Conservation (phyloP, 2,888 invertebrate genomes). For the Agriotes lineatus region DNA sequence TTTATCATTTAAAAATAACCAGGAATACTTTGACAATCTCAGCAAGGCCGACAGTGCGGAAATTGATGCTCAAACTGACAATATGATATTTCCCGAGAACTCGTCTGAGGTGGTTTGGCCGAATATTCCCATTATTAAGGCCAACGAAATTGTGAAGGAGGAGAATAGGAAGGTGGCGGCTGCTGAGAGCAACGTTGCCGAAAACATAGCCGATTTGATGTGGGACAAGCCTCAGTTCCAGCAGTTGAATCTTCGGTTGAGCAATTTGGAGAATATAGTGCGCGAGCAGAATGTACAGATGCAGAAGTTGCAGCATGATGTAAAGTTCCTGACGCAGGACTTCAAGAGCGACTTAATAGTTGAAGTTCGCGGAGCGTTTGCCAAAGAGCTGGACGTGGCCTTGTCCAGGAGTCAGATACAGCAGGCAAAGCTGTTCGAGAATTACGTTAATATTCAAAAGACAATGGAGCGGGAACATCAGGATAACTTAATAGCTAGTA, state of each 20-base stretch:
- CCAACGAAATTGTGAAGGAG: conserved; percentile 59
- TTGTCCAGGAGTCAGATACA: conserved; percentile 63
- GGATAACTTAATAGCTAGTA: conserved; percentile 67
- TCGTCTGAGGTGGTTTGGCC: conserved; percentile 63
- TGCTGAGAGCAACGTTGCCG: conserved; percentile 70
- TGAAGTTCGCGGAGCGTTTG: conserved; percentile 54
- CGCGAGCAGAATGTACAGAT: conserved; percentile 60
- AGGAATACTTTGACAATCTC: conserved; percentile 61
- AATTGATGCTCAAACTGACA: conserved; percentile 44
- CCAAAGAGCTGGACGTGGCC: conserved; percentile 61
- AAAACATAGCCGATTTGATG: conserved; percentile 63
- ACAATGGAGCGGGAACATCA: conserved; percentile 68
- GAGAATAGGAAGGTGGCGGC: conserved; percentile 61
- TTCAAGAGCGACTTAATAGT: conserved; percentile 48
- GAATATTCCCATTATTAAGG: conserved; percentile 63
- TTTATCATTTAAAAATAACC: conserved; percentile 75
- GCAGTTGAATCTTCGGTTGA: conserved; percentile 57
- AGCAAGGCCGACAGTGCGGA: conserved; percentile 50
- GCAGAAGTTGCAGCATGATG: conserved; percentile 58
- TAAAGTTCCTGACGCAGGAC: conserved; percentile 52
- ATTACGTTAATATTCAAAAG: conserved; percentile 62
- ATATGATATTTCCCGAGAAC: conserved; percentile 50
- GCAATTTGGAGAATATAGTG: conserved; percentile 58
- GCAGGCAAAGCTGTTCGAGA: conserved; percentile 62
- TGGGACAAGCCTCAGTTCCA: conserved; percentile 52